Conservation (phyloP, 2,888 invertebrate genomes). For the Chalcis sispes region DNA sequence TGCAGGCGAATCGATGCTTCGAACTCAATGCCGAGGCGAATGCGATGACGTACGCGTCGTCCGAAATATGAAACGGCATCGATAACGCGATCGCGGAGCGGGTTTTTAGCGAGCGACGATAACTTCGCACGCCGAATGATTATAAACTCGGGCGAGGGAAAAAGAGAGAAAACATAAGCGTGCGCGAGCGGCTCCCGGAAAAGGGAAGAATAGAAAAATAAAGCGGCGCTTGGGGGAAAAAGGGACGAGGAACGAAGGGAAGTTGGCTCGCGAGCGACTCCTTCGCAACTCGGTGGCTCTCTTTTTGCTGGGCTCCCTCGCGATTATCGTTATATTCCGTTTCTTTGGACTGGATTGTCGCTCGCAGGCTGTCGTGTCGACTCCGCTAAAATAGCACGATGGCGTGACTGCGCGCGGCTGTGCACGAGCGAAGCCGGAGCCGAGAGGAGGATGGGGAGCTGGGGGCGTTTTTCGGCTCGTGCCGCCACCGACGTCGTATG, state of each 20-base stretch:
- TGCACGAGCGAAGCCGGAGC: slow-evolving; percentile 25
- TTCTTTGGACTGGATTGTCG: slow-evolving; percentile 5
- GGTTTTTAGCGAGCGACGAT: not conserved
- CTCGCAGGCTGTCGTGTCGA: slow-evolving; percentile 30
- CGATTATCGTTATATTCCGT: slow-evolving; percentile 3
- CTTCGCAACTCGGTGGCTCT: not conserved
- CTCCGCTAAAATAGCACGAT: slow-evolving; percentile 42
- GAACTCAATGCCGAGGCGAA: slow-evolving; percentile 31
- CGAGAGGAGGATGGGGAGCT: slow-evolving; percentile 57
- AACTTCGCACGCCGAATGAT: slow-evolving; percentile 49
- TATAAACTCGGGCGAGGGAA: slow-evolving; percentile 49
- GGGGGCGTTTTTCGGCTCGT: slow-evolving; percentile 74
- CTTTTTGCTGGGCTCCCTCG: not conserved
- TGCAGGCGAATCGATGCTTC: slow-evolving; percentile 17
- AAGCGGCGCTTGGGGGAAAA: not conserved
- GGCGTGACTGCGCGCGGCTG: slow-evolving; percentile 39
- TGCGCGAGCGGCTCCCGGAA: not conserved
- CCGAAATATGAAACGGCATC: slow-evolving; percentile 53
- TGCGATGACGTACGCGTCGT: slow-evolving; percentile 30
- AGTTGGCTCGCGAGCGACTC: not conserved
- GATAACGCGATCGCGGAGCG: slow-evolving; percentile 48
- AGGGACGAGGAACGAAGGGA: not conserved
- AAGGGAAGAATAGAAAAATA: not conserved
- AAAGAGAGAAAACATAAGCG: slow-evolving; percentile 21
- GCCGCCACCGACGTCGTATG: slow-evolving; percentile 65